Percentiles rank a stretch among this genome's conserved stretches.
Conservation (phyloP, 2,113 vertebrate genomes). For the Cyprinodon tularosa region DNA sequence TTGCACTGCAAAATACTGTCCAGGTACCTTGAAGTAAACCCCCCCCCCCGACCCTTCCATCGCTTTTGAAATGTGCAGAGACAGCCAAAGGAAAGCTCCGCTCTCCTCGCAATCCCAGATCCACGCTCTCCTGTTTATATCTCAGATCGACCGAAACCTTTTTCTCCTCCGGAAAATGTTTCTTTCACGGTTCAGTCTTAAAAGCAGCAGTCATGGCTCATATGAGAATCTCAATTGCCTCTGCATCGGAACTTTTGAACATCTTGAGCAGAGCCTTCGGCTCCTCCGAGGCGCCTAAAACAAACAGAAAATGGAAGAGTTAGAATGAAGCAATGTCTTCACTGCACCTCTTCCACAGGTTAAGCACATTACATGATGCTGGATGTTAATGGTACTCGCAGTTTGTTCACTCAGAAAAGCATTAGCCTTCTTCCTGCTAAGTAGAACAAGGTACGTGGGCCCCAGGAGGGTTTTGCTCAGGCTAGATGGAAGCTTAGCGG, state of each 20-base stretch:
- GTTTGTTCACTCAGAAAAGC: too few relatives aligned
- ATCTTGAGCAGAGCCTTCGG: constrained; percentile 35
- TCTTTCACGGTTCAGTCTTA: constrained; percentile 8
- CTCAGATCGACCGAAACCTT: constrained; percentile 10
- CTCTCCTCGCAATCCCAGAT: constrained; percentile 51
- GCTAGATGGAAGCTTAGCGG: too few relatives aligned
- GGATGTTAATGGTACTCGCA: too few relatives aligned
- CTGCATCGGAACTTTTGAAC: constrained; percentile 54
- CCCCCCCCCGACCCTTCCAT: constrained; percentile 5
- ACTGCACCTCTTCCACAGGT: too few relatives aligned
- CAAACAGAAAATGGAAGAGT: constrained; percentile 31
- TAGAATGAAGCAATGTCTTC: constrained; percentile 7
- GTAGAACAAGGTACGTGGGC: too few relatives aligned
- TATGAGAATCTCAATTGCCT: constrained; percentile 82
- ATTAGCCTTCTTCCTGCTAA: too few relatives aligned
- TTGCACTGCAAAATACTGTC: constrained; percentile 61
- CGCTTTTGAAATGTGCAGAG: constrained; percentile 28
- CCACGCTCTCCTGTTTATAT: constrained; percentile 5
- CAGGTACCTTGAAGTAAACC: constrained; percentile 67
- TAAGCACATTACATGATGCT: too few relatives aligned
- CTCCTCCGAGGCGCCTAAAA: constrained; percentile 60
- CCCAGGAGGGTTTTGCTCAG: too few relatives aligned
- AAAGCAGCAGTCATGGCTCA: constrained; percentile 43
- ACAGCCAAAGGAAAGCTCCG: constrained; percentile 65
- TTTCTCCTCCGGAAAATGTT: neutral